phyloP scores from a whole-genome alignment of 2,888 invertebrate genomes.

The Sphaerophoria taeniata region DNA sequence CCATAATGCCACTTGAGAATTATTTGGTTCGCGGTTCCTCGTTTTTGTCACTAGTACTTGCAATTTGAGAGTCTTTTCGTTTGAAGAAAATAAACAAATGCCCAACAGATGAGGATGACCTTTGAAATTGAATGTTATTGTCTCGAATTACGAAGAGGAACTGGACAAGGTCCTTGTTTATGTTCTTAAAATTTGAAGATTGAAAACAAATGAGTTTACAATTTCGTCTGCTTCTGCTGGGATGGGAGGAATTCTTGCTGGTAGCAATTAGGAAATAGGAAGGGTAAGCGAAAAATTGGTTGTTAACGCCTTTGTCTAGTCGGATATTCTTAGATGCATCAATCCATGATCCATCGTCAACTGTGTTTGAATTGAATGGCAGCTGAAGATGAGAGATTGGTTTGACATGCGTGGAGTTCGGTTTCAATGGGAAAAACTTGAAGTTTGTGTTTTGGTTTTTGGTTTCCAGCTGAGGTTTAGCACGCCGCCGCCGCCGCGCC shows the following conservation, averaged over 20 bases:
- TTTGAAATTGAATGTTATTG: conserved; percentile 25
- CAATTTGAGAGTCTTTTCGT: conserved; percentile 46
- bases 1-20: conserved; percentile 58
- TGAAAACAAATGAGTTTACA: conserved; percentile 45
- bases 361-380: conserved; percentile 8
- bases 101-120: conserved; percentile 71
- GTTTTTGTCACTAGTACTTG: conserved; percentile 34
- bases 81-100: conserved; percentile 25
- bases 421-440: conserved; percentile 8
- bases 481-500: too few species aligned
- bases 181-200: conserved; percentile 50
- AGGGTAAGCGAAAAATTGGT: conserved; percentile 62
- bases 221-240: not conserved
- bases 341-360: not conserved
- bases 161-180: conserved; percentile 12
- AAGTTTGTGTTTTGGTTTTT: too few species aligned
- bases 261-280: conserved; percentile 62
- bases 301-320: conserved; percentile 48
- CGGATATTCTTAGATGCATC: conserved; percentile 25
- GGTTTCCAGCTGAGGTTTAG: too few species aligned
- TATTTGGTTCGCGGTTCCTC: conserved; percentile 52
- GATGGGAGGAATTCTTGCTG: conserved; percentile 2
- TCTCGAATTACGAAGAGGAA: conserved; percentile 54
- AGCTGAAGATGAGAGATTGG: conserved; percentile 49
- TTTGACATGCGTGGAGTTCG: conserved; percentile 34